Evolutionary conservation across 2,888 invertebrate species (phyloP).

Genomic region (Protodeltote pygarga): DNA sequence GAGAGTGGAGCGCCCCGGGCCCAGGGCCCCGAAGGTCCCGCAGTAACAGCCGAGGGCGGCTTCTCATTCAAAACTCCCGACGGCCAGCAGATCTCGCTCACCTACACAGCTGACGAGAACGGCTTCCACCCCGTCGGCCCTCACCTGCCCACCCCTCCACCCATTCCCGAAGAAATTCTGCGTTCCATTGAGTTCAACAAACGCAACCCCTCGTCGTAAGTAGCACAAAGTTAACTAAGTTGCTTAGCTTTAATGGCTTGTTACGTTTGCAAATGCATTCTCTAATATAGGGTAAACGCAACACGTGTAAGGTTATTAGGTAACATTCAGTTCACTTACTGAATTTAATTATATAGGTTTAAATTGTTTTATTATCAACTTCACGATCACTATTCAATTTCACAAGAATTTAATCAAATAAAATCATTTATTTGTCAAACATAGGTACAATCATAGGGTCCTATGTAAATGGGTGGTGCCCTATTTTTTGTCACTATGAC

Average conservation of each 20-base stretch:
- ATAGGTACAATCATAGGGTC: too few relatives aligned
- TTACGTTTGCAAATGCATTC: neutral
- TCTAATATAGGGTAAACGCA: neutral
- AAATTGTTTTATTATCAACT: too few relatives aligned
- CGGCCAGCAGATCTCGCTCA: slow-evolving; percentile 88
- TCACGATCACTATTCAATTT: too few relatives aligned
- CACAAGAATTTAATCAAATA: too few relatives aligned
- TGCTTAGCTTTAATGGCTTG: slow-evolving; percentile 4
- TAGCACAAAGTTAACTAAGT: slow-evolving; percentile 22
- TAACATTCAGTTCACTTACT: too few relatives aligned
- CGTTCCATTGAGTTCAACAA: slow-evolving; percentile 84
- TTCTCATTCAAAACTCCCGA: slow-evolving; percentile 90
- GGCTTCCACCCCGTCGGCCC: slow-evolving; percentile 89
- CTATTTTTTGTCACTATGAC: too few relatives aligned
- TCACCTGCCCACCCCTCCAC: slow-evolving; percentile 88
- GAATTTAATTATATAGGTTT: too few relatives aligned
- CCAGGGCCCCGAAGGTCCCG: slow-evolving; percentile 83
- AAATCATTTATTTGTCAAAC: too few relatives aligned
- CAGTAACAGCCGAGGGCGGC: slow-evolving; percentile 88
- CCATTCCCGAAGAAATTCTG: slow-evolving; percentile 83
- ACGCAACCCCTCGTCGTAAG: slow-evolving; percentile 80
- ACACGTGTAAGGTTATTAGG: neutral
- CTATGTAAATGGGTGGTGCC: too few relatives aligned
- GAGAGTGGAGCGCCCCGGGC: slow-evolving; percentile 87
- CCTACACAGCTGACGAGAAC: slow-evolving; percentile 91